phyloP scores from a whole-genome alignment of 1,140 invertebrate species.

The Cherax destructor region DNA sequence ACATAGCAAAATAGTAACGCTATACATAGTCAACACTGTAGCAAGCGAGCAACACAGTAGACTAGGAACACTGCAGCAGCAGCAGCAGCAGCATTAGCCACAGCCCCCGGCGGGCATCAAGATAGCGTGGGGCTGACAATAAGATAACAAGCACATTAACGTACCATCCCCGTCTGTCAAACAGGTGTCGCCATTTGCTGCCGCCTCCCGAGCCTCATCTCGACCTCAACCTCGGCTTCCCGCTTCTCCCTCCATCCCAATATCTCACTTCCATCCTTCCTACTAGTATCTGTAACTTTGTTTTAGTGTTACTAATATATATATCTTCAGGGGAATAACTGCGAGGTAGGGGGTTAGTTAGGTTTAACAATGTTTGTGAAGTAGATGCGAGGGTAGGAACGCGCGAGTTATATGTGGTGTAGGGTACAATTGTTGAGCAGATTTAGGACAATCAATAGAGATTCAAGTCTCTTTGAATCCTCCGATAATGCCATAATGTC shows the following conservation, averaged over 20 bases:
- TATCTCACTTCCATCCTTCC: no score
- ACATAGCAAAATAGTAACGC: background rate
- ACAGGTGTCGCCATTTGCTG: conserved; percentile 37
- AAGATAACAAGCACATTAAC: conserved; percentile 38
- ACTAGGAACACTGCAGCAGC: background rate
- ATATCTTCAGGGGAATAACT: no score
- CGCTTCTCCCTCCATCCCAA: background rate
- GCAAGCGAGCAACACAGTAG: background rate
- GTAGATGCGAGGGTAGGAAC: background rate
- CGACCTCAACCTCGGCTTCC: background rate
- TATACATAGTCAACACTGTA: background rate
- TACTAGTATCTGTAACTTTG: no score
- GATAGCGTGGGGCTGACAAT: conserved; percentile 4
- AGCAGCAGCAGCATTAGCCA: background rate
- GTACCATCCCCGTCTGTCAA: conserved; percentile 34
- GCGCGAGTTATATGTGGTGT: conserved; percentile 10
- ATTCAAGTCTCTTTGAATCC: conserved; percentile 15
- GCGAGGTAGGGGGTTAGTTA: no score
- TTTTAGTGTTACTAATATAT: no score
- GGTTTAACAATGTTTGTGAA: background rate
- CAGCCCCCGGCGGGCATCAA: background rate
- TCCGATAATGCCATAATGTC: conserved; percentile 1
- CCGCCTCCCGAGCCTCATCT: background rate
- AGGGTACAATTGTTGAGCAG: conserved; percentile 21
- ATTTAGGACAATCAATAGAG: conserved; percentile 28